A percentile compares a stretch with the other conserved stretches of the same genome.
phyloP scores from a whole-genome alignment of 2,888 invertebrate species.

The Parnassius glacialis region DNA sequence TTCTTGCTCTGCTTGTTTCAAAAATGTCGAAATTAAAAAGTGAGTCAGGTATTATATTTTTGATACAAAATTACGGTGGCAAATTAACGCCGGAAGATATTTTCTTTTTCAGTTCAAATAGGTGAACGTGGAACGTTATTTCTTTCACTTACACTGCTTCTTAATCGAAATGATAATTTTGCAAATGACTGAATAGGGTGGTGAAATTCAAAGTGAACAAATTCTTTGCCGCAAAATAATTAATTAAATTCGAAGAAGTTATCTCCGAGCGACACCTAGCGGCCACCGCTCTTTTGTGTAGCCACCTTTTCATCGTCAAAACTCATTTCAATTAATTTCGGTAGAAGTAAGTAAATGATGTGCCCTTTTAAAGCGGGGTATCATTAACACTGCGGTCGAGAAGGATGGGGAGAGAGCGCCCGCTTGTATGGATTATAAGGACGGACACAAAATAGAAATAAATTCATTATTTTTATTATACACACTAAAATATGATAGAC shows the following conservation, averaged over 20 bases:
- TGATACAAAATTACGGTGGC: too few species aligned
- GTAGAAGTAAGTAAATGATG: slow-evolving; percentile 79
- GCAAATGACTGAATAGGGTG: slow-evolving; percentile 54
- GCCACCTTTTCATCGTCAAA: slow-evolving; percentile 78
- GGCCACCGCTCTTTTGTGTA: slow-evolving; percentile 69
- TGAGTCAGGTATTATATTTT: too few species aligned
- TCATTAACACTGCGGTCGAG: slow-evolving; percentile 71
- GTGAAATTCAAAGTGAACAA: slow-evolving; percentile 67
- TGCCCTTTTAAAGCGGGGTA: slow-evolving; percentile 78
- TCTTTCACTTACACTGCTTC: slow-evolving; percentile 47
- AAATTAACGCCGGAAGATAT: too few species aligned
- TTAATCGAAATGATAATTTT: slow-evolving; percentile 62
- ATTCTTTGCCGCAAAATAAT: slow-evolving; percentile 74
- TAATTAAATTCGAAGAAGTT: slow-evolving; percentile 78
- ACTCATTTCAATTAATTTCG: slow-evolving; percentile 81
- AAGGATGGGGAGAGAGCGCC: slow-evolving; percentile 36
- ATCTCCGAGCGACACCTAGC: slow-evolving; percentile 77
- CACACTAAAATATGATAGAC: too few species aligned
- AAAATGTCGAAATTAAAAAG: too few species aligned
- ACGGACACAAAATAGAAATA: background rate
- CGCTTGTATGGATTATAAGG: slow-evolving; percentile 26
- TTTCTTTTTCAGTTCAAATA: background rate
- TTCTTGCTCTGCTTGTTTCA: too few species aligned
- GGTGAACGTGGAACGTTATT: slow-evolving; percentile 11
- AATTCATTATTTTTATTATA: too few species aligned